Conservation (phyloP, 2,797 vertebrate genomes). For the Rhinichthys osculus region DNA sequence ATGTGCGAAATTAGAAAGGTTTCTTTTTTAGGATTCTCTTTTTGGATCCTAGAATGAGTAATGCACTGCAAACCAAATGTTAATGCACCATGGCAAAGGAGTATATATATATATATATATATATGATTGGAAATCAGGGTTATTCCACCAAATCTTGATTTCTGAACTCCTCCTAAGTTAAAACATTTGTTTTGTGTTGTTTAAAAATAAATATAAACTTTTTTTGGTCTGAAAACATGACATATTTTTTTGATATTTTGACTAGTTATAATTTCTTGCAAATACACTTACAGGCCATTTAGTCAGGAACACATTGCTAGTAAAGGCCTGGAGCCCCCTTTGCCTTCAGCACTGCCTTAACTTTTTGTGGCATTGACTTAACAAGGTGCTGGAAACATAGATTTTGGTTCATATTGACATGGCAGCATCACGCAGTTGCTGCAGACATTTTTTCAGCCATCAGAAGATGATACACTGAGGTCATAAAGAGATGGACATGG, state of each 20-base stretch:
- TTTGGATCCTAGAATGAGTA: not conserved
- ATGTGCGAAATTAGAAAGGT: not conserved
- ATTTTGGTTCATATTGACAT: not conserved
- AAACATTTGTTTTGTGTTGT: not conserved
- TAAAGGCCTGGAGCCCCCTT: too few relatives aligned
- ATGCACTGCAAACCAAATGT: not conserved
- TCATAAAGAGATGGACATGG: not conserved
- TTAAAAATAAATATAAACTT: not conserved
- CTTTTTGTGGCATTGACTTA: not conserved
- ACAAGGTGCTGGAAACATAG: not conserved
- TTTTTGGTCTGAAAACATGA: not conserved
- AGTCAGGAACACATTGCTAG: not conserved
- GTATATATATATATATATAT: not conserved
- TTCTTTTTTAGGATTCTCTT: not conserved
- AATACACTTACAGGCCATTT: not conserved
- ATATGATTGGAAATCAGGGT: not conserved
- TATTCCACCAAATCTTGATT: not conserved
- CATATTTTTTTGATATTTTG: not conserved
- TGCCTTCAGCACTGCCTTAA: not conserved
- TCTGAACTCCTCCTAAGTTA: not conserved
- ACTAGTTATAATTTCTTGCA: not conserved
- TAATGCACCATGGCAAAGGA: not conserved
- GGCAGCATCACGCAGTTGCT: not conserved
- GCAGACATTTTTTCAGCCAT: conserved; percentile 66
- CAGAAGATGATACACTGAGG: not conserved